Conservation (phyloP, 2,888 invertebrate species). For the Lottia scabra region DNA sequence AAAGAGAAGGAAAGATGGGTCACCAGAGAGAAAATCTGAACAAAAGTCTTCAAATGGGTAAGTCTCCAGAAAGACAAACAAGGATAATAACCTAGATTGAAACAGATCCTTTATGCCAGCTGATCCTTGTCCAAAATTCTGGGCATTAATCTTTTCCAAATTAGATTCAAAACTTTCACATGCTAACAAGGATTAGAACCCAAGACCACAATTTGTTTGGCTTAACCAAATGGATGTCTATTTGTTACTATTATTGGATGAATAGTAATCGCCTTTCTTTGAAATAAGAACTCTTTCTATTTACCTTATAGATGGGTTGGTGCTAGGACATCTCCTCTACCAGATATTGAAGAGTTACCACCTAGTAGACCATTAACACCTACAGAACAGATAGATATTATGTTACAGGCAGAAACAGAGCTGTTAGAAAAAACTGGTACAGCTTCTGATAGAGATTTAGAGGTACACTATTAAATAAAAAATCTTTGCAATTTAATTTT, state of each 20-base stretch:
- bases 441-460: slow-evolving; percentile 62
- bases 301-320: slow-evolving; percentile 2
- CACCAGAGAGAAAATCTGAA: background rate
- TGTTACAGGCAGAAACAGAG: slow-evolving; percentile 62
- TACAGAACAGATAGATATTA: slow-evolving; percentile 67
- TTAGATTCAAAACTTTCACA: too few relatives aligned
- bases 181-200: too few relatives aligned
- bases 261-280: background rate
- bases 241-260: too few relatives aligned
- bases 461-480: slow-evolving; percentile 55
- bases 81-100: too few relatives aligned
- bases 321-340: slow-evolving; percentile 10
- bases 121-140: too few relatives aligned
- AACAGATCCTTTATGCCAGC: too few relatives aligned
- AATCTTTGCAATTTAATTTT: too few relatives aligned
- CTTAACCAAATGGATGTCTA: too few relatives aligned
- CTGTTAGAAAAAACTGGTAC: slow-evolving; percentile 46
- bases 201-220: too few relatives aligned
- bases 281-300: too few relatives aligned
- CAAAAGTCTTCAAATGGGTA: background rate
- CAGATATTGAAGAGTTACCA: slow-evolving; percentile 39
- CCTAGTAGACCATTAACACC: slow-evolving; percentile 68
- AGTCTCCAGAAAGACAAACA: too few relatives aligned
- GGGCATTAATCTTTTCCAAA: too few relatives aligned
- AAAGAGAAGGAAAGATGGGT: background rate